A percentile compares a stretch with the other conserved stretches of the same genome.
Evolutionary conservation across 2,113 vertebrate species (phyloP).

Genomic region (Stomatorhinus ivindoensis): DNA sequence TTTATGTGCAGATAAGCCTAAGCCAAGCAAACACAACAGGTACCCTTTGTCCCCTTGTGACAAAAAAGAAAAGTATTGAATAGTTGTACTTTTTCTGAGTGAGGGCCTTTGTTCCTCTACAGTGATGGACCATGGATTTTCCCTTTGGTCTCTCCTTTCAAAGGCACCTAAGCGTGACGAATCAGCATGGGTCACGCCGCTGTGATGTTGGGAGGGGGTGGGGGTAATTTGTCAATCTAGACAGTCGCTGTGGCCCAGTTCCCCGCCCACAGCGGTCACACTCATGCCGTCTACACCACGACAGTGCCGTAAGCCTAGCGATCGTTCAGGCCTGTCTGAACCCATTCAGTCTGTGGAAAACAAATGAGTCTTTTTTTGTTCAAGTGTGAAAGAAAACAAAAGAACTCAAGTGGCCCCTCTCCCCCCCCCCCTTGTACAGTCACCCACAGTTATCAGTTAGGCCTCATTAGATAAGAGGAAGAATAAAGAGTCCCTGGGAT

Average conservation of each 20-base stretch:
- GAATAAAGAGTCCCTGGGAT: conserved; percentile 12
- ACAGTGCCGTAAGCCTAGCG: background rate
- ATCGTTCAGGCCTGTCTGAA: background rate
- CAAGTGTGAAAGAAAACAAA: conserved; percentile 9
- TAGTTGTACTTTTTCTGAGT: background rate
- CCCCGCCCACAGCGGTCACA: background rate
- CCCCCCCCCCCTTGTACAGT: conserved; percentile 10
- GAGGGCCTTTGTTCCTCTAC: background rate
- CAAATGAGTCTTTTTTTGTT: background rate
- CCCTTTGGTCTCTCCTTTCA: conserved; percentile 29
- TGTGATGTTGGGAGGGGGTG: conserved; percentile 28
- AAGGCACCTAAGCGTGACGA: conserved; percentile 49
- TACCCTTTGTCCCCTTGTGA: background rate
- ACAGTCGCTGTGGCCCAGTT: background rate
- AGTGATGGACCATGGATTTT: too few relatives aligned
- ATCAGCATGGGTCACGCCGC: conserved; percentile 47
- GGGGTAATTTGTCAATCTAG: background rate
- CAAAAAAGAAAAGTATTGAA: background rate
- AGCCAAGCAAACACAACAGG: background rate
- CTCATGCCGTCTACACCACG: background rate
- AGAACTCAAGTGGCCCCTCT: background rate
- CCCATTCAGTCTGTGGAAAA: background rate
- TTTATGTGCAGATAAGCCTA: background rate
- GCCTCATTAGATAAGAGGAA: conserved; percentile 23
- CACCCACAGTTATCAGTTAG: conserved; percentile 20